Base-by-base conservation (phyloP, 2,888 invertebrate genomes). In the Apotomis capreana region DNA sequence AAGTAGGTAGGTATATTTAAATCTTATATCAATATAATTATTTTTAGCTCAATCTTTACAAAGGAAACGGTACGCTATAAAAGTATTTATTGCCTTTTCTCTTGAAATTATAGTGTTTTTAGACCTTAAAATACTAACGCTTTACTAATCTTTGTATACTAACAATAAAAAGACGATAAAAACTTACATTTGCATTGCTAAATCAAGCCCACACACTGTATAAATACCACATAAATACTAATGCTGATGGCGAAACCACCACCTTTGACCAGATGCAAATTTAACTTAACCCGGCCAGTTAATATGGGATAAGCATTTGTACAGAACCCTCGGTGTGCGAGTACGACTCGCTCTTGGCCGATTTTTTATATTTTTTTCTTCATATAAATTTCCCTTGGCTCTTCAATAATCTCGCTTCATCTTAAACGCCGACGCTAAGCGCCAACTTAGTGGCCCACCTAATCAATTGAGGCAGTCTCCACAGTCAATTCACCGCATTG, bases 371-470 rank as follows among this genome's bases (percentile, higher is more conserved):
- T 49, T 49, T 49, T 8, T 49, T 10, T 10, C 3, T 49, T 49
- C 8, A 10, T 49, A 6, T 10, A 8, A 49, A 3, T 49, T 9
- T 10, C 0, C 1, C 3, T 10, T 49, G 26, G 26, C 9, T 49
- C 10, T 49, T 49, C 49, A 49, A 49, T 6, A 9, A 49, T 9
- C 10, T 49, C 9, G 9, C 49, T 74, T 51, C 62, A 37, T 36
- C 54, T 64, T 64, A 64, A 55, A 55, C 5, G 10, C 37, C 70
- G 58, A 76, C 73, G 62, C 70, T 73, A 74, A 77, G 76, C 75
- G 70, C 58, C 74, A 76, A 75, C 76, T 78, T 79, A 76, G 75
- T 75, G 76, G 78, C 70, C 60, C 69, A 69, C 72, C 74, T 78
- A 78, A 78, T 77, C 77, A 77, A 76, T 73, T 75, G 74, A 78